Evolutionary conservation across 2,797 vertebrate species (phyloP), one percentile per base, ranked within the genome.

Genomic region (Clarias laeviceps): DNA sequence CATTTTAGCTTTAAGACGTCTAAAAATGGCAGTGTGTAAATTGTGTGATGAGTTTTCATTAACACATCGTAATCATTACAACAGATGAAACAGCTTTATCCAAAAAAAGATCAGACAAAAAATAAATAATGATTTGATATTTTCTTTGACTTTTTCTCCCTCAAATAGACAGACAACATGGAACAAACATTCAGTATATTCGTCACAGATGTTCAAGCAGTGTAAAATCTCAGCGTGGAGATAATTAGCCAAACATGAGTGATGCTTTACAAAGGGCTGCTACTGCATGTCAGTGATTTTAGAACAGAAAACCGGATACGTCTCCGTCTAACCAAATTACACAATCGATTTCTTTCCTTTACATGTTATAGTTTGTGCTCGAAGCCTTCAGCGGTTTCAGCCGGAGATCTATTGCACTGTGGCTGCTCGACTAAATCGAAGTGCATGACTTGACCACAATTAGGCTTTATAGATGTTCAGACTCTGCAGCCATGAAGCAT

Each of bases 381-480:
- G 37, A 64, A 78, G 79, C 80, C 64, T 24, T 69, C 12, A 68
- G 68, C 40, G 78, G 82, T 84, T 86, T 86, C 14, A 70, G 65
- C 34, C n/a, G 32, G 34, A 66, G 77, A 82, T 73, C 80, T 69
- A 78, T 86, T 78, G 72, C 56, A 24, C 66, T 86, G 78, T 59
- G 65, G 76, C 82, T 57, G 45, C 50, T 80, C 68, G 61, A 80
- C 74, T 83, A n/a, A 84, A 84, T 85, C 66, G 85, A 70, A 88
- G 85, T 59, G 61, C 80, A 79, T 72, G 82, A 74, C 37, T 68
- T 62, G 70, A 86, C 87, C 84, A 81, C 87, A 88, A 84, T 77
- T 86, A 84, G 73, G 50, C 85, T 82, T 78, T 78, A 78, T 78
- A 57, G 76, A 78, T 61, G 56, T 24, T 81, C 78, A 66, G 84